These are phyloP conservation scores for Helarctos malayanus DNA, from an alignment of 2,797 vertebrate species.

Conservation along the genomic window DNA sequence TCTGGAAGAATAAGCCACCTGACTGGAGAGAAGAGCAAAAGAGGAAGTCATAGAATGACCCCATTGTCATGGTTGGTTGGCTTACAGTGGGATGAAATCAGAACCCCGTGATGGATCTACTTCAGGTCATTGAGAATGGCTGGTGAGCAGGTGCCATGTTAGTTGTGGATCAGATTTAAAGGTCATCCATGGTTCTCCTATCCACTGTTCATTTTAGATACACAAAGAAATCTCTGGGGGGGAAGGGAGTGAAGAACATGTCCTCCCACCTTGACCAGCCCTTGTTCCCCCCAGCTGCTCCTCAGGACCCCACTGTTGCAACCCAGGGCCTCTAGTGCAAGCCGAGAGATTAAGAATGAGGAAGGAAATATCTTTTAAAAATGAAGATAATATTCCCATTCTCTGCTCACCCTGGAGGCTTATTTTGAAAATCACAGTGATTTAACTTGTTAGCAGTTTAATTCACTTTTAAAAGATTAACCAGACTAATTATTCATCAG, in stretches of 20 bases:
- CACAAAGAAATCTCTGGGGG: background rate
- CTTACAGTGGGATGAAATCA: background rate
- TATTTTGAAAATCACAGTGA: constrained; percentile 84
- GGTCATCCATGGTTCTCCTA: background rate
- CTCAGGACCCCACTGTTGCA: background rate
- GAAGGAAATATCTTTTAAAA: constrained; percentile 59
- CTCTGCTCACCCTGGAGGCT: constrained; percentile 77
- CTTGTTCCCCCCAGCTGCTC: background rate
- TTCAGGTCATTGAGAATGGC: background rate
- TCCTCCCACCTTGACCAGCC: background rate
- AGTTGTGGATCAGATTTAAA: constrained; percentile 30
- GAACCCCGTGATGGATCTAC: background rate
- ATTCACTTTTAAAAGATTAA: constrained; percentile 83
- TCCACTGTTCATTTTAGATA: background rate
- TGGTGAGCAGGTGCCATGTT: background rate
- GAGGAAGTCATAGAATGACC: background rate
- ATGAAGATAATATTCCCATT: constrained; percentile 69
- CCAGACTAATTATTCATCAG: constrained; percentile 84
- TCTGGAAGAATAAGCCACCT: background rate
- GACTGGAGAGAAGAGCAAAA: background rate
- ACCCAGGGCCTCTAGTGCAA: background rate
- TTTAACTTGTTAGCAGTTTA: constrained; percentile 83
- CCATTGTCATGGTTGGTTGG: background rate
- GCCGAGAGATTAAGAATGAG: constrained; percentile 21
- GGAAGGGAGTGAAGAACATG: background rate